Evolutionary conservation across 2,888 invertebrate species (phyloP), one percentile per base, ranked within the genome.

Genomic region (Epirrita christyi): DNA sequence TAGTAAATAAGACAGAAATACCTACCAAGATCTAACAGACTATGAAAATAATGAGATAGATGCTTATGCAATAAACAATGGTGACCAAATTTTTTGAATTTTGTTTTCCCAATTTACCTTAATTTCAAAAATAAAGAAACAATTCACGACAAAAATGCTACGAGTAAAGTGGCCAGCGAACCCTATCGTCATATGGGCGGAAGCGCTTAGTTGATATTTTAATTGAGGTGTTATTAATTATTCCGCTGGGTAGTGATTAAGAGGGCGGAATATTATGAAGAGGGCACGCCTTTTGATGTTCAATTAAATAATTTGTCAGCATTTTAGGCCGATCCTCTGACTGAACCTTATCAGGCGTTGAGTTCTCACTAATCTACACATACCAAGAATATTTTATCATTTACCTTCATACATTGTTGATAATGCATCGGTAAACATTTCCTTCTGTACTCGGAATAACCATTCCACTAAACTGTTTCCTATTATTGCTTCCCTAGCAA

Each of bases 161-260:
- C n/a, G n/a, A n/a, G n/a, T n/a, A 45, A 61, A 61, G 51, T 52
- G 58, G 58, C 48, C 55, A 65, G 45, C 43, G 47, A 69, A 71
- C 62, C 67, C 68, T 70, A 74, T 73, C 76, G 83, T 76, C 75
- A 80, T 82, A 81, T 78, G 78, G 78, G 81, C 80, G 82, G 83
- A 83, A 83, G 78, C 76, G 75, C 76, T 81, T 81, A 79, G 83
- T 83, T 83, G 85, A 87, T 89, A 83, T 86, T 87, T 86, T 87
- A 88, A 88, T 89, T 86, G 84, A 86, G 81, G 81, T 81, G 85
- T 85, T 86, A 87, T 88, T 89, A 88, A 88, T 88, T 87, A 88
- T 86, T 82, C 77, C 78, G 72, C 72, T 77, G 80, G 76, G 82
- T 83, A 80, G 83, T 84, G 80, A 85, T 88, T 85, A 86, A 86